Evolutionary conservation across 2,888 invertebrate genomes (phyloP).

Genomic region (Drepana falcataria): DNA sequence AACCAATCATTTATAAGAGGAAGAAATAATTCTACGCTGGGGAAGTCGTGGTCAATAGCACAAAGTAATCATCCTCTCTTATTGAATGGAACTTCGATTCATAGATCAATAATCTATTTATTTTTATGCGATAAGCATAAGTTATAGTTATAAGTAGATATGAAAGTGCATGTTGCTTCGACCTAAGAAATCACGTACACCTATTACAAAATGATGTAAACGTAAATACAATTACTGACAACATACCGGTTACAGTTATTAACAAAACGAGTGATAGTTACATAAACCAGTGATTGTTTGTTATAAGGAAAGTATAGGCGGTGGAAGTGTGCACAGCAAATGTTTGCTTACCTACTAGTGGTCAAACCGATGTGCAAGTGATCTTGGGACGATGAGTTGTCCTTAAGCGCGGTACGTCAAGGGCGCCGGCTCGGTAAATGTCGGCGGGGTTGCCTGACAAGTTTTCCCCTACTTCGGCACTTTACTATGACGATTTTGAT

Average conservation of each 20-base stretch:
- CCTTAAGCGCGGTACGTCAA: constrained; percentile 16
- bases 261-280: neutral
- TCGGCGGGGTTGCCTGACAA: constrained; percentile 18
- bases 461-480: constrained; percentile 25
- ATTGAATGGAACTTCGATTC: neutral
- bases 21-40: no score
- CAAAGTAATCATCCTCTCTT: neutral
- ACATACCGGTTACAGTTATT: neutral
- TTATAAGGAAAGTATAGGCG: no score
- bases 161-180: neutral
- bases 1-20: no score
- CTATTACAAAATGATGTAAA: neutral
- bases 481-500: constrained; percentile 1
- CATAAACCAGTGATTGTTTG: neutral
- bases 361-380: neutral
- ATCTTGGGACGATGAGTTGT: constrained; percentile 7
- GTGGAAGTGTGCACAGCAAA: neutral
- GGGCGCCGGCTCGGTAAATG: constrained; percentile 14
- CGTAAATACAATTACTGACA: neutral
- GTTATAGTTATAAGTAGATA: no score
- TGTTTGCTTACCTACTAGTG: neutral
- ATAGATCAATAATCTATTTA: neutral
- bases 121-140: neutral
- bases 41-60: neutral
- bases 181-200: neutral